phyloP scores from a whole-genome alignment of 2,888 invertebrate species.

The Cheiracanthium punctorium region DNA sequence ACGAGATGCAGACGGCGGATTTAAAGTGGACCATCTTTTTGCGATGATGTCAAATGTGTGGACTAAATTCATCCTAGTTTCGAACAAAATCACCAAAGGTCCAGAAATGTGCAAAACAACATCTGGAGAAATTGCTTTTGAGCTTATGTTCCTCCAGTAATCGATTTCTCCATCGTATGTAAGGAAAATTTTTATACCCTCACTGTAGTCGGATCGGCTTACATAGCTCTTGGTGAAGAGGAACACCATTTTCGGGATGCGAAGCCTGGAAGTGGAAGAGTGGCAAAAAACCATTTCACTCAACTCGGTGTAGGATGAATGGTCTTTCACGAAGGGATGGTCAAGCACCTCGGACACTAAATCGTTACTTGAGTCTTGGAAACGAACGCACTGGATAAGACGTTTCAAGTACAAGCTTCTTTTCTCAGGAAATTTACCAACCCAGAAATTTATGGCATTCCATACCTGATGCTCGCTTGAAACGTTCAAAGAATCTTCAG shows the following conservation, averaged over 20 bases:
- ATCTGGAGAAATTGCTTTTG: too few relatives aligned
- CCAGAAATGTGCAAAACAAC: too few relatives aligned
- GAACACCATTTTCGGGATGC: neutral
- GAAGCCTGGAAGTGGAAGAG: neutral
- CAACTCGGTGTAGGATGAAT: neutral
- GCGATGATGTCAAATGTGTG: constrained; percentile 3
- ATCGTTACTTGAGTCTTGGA: neutral
- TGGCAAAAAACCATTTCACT: neutral
- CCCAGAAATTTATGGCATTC: constrained; percentile 5
- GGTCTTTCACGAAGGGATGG: neutral
- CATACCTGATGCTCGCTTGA: neutral
- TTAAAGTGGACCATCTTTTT: neutral
- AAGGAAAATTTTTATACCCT: neutral
- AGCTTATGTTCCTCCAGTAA: neutral
- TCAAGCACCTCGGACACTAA: neutral
- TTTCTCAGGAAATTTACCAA: neutral
- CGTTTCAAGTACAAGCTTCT: neutral
- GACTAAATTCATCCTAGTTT: neutral
- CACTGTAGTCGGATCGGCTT: neutral
- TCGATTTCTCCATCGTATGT: constrained; percentile 28
- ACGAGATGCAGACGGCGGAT: neutral
- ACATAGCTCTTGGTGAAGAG: neutral
- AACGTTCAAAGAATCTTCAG: constrained; percentile 21
- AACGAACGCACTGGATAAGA: neutral
- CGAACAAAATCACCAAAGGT: constrained; percentile 18